Conservation (phyloP, 2,888 invertebrate species). For the Orthonychiurus folsomi region DNA sequence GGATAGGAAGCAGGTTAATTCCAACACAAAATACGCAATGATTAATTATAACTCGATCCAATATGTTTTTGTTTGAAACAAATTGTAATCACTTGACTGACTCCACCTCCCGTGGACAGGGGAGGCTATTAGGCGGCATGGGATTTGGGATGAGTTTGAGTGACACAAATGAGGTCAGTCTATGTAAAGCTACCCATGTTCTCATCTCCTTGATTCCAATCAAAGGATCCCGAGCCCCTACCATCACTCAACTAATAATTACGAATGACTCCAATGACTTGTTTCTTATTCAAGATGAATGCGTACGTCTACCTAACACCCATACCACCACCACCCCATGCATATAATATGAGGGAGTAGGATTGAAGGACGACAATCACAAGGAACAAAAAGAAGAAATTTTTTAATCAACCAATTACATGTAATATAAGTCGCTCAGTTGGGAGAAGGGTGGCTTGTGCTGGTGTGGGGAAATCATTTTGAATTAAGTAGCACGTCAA, state of each 20-base stretch:
- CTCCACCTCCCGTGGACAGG: too few species aligned
- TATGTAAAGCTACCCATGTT: conserved; percentile 6
- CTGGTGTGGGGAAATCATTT: conserved; percentile 16
- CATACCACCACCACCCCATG: neutral
- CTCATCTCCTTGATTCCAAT: neutral
- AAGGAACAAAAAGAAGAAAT: too few species aligned
- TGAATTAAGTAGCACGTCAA: conserved; percentile 24
- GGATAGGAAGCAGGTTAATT: too few species aligned
- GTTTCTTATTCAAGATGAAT: neutral
- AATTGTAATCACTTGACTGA: too few species aligned
- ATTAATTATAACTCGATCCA: too few species aligned
- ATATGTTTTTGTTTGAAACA: too few species aligned
- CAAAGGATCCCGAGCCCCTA: neutral
- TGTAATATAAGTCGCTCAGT: too few species aligned
- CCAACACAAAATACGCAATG: too few species aligned
- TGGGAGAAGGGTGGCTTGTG: neutral
- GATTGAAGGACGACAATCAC: neutral
- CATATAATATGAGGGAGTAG: neutral
- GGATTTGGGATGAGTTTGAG: conserved; percentile 1
- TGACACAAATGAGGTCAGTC: conserved; percentile 19
- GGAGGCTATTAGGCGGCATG: too few species aligned
- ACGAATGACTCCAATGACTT: neutral
- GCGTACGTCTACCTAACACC: neutral
- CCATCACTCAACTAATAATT: neutral
- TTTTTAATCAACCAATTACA: conserved; percentile 1